phyloP scores from a whole-genome alignment of 2,113 vertebrate species.

The Phaethornis superciliosus region DNA sequence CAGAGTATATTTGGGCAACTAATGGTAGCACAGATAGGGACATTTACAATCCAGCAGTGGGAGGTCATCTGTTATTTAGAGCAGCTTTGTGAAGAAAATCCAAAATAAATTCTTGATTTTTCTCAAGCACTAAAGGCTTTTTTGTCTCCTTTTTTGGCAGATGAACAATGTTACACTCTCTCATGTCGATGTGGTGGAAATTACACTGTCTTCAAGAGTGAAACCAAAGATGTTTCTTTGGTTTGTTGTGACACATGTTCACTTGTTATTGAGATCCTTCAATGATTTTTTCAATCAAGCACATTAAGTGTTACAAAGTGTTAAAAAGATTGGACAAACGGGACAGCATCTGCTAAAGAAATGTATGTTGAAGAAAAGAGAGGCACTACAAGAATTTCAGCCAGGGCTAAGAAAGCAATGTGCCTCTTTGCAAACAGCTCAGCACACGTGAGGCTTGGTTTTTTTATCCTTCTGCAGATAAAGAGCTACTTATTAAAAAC shows the following conservation, averaged over 20 bases:
- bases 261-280: constrained; percentile 77
- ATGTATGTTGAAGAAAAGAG: not conserved
- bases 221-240: constrained; percentile 69
- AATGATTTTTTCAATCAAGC: not conserved
- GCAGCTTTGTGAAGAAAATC: not conserved
- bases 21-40: not conserved
- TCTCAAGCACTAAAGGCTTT: not conserved
- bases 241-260: constrained; percentile 82
- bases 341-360: not conserved
- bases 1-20: not conserved
- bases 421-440: not conserved
- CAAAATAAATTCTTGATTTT: not conserved
- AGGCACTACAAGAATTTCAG: not conserved
- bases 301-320: not conserved
- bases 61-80: not conserved
- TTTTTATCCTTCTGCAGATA: not conserved
- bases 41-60: not conserved
- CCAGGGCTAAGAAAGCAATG: not conserved
- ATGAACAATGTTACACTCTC: constrained; percentile 69
- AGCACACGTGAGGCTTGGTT: not conserved
- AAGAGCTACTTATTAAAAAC: not conserved
- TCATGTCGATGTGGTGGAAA: constrained; percentile 81
- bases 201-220: constrained; percentile 72
- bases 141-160: constrained; percentile 60
- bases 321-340: not conserved